Base-by-base conservation (phyloP, 2,113 vertebrate genomes). In the Trematomus loennbergii region DNA sequence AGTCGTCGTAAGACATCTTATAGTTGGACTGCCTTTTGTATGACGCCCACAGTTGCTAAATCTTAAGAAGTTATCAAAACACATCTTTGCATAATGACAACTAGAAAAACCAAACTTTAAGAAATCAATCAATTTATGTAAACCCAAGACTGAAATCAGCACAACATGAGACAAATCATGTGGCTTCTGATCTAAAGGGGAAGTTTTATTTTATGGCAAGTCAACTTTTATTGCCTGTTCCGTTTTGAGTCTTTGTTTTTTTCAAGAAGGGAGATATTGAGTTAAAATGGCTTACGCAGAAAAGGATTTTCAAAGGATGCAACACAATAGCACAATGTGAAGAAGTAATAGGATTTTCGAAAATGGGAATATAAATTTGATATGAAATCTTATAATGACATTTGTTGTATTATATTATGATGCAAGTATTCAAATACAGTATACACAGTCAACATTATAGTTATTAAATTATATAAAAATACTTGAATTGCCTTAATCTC, bases 91-190 rank as follows among this genome's bases (percentile, higher is more conserved):
- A 7, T 8, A 36, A 40, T 17, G 16, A 17, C 25, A 5, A 9
- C 6, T 18, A 16, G 52, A 50, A 16, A 53, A 68, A 69, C 2
- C 2, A 15, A 69, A 20, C 12, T 71, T 50, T 13, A 29, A 36
- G 15, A 74, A 71, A 57, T 43, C 29, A 68, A 11, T n/a, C 66
- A 16, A 54, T 61, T 77, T 49, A 55, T 81, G 17, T 55, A 9
- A 57, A 12, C 48, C 36, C n/a, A 36, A 16, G 3, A n/a, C 5
- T 20, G 16, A 55, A 45, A 36, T 40, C 36, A 72, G 64, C 25
- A 36, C 52, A 71, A 65, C 20, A 20, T 29, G 11, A 12, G 1
- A 50, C 73, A 57, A 40, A 33, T 48, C 55, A 63, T 18, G 29
- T 52, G 57, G 16, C 10, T 64, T 63, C 11, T 46, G 11, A 0